phyloP scores from a whole-genome alignment of 2,113 vertebrate genomes.

The Sprattus sprattus region DNA sequence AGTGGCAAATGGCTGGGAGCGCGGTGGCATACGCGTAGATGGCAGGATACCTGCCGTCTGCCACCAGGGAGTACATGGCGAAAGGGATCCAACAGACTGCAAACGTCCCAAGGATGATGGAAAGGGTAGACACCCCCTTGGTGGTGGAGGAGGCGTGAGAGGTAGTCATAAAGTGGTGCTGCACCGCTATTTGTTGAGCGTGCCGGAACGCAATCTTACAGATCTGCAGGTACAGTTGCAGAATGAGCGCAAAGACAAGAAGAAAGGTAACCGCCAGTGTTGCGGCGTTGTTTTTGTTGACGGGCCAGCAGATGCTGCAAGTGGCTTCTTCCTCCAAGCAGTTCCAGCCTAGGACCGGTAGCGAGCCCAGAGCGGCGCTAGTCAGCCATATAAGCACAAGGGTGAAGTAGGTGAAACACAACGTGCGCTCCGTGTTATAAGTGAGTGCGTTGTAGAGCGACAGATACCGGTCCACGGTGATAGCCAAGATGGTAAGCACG shows the following conservation, averaged over 20 bases:
- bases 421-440: slow-evolving; percentile 85
- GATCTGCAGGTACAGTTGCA: slow-evolving; percentile 92
- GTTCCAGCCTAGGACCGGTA: slow-evolving; percentile 88
- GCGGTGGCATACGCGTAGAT: slow-evolving; percentile 85
- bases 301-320: slow-evolving; percentile 86
- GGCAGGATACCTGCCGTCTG: slow-evolving; percentile 78
- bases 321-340: slow-evolving; percentile 76
- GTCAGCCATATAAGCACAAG: slow-evolving; percentile 78
- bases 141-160: slow-evolving; percentile 78
- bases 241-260: slow-evolving; percentile 85
- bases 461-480: slow-evolving; percentile 90
- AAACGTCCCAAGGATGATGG: slow-evolving; percentile 84
- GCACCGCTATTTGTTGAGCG: slow-evolving; percentile 91
- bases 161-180: slow-evolving; percentile 80
- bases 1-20: slow-evolving; percentile 84
- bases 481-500: slow-evolving; percentile 83
- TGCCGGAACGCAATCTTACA: slow-evolving; percentile 88
- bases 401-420: slow-evolving; percentile 80
- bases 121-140: slow-evolving; percentile 87
- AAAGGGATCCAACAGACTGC: slow-evolving; percentile 88
- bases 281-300: slow-evolving; percentile 85
- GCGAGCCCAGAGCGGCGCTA: slow-evolving; percentile 74
- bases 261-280: slow-evolving; percentile 83
- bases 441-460: slow-evolving; percentile 90
- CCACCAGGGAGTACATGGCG: slow-evolving; percentile 85